Evolutionary conservation across 2,797 vertebrate genomes (phyloP), one percentile per base, ranked within the genome.

Genomic region (Euthynnus affinis): DNA sequence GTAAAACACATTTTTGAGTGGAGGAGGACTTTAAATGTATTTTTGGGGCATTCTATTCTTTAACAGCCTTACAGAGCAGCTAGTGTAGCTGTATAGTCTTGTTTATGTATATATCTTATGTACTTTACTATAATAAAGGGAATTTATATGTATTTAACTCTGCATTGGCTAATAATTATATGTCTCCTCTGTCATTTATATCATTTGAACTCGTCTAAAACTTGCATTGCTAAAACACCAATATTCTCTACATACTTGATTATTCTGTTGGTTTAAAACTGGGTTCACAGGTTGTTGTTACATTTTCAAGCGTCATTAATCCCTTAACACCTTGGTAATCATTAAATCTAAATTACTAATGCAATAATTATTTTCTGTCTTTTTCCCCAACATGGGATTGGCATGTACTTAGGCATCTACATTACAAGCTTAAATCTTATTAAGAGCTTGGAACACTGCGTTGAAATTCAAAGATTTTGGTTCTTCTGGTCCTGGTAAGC

Each of bases 361-460:
- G 72, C 66, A 71, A 84, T 77, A 79, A 57, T 83, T 52, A 81
- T 80, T 58, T 68, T 84, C 49, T 40, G 76, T 82, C 59, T 49
- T 76, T 86, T 82, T 55, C 79, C 74, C 60, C 61, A 53, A 67
- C 64, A 48, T 78, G 53, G 82, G 76, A 88, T 87, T 89, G 76
- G 72, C 74, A 78, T 82, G 81, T 91, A 91, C 93, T 92, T 80
- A 87, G 71, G 76, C 67, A 87, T 91, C 86, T 91, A 84, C 70
- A 86, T 88, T 92, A 91, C 89, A 91, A 83, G 79, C 44, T 64
- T 65, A 81, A 91, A 88, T 89, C 85, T 78, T 84, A 86, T 90
- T 90, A 91, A 91, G 85, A 91, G 89, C 82, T 89, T 84, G 82
- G 84, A 89, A 86, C 82, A 79, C 68, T 27, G 64, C 85, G 80